Conservation (phyloP, 2,888 invertebrate species). For the Pristionchus exspectatus region DNA sequence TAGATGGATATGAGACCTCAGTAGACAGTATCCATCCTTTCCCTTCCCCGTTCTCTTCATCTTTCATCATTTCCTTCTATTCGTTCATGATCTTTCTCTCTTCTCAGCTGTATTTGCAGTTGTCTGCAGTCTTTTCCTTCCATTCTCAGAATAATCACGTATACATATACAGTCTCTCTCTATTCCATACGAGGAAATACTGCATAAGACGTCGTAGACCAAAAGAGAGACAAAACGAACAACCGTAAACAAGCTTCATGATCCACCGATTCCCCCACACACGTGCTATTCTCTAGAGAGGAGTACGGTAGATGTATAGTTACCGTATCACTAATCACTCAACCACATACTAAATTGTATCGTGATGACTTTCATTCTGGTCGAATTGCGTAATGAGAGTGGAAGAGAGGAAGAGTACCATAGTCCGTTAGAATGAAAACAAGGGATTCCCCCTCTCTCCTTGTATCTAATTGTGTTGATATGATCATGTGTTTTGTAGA, state of each 20-base stretch:
- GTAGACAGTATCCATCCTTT: not conserved
- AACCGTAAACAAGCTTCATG: not conserved
- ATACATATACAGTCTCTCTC: not conserved
- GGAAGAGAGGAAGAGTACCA: not conserved
- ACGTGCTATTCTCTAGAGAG: not conserved
- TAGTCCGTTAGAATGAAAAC: not conserved
- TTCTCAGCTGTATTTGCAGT: not conserved
- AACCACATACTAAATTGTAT: not conserved
- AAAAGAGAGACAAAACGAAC: not conserved
- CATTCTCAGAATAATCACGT: not conserved
- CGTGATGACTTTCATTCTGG: not conserved
- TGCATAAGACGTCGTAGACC: slow-evolving; percentile 5
- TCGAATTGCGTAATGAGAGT: not conserved
- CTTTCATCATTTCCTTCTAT: not conserved
- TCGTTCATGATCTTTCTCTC: not conserved
- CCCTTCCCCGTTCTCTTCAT: not conserved
- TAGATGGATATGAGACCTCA: not conserved
- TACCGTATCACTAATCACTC: not conserved
- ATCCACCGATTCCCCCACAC: not conserved
- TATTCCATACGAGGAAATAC: not conserved
- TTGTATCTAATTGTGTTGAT: not conserved
- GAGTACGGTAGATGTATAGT: not conserved
- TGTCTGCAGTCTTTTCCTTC: not conserved
- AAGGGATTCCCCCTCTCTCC: slow-evolving; percentile 35
- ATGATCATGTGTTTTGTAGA: not conserved